Base-by-base conservation (phyloP, 2,113 vertebrate genomes). In the Brachyhypopomus gauderio region DNA sequence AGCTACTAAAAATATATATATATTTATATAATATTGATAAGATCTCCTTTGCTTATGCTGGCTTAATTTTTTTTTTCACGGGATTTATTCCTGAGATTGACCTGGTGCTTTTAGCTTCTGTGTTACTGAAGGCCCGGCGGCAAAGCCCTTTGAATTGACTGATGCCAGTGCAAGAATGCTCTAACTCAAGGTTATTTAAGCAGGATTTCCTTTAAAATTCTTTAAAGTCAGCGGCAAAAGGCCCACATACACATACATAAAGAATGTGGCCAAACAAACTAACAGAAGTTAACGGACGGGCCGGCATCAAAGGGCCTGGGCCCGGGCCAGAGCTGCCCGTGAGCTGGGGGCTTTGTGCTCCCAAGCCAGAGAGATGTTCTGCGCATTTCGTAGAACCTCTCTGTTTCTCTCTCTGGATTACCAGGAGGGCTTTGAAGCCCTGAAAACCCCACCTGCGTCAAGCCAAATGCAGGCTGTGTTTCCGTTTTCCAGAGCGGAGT, bases 211-310 rank as follows among this genome's bases (percentile, higher is more conserved):
- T 87, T 75, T 88, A 88, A 92, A 86, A 90, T 90, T 87, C 91
- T 89, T 91, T 89, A 92, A 81, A 92, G 88, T 90, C 76, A 83
- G 83, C 85, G 23, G 85, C 83, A 81, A 81, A 87, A 85, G 87
- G 91, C 91, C 89, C 86, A 85, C 90, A 90, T 92, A 91, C 89
- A 91, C 89, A 91, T 89, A 92, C 88, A 92, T 91, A 90, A 92
- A 91, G 38, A 94, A 92, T 87, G 87, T 89, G 86, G 88, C 85
- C 89, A 91, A 92, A 92, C 91, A 92, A 92, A 93, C 89, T 88
- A 89, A 92, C 86, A 90, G 91, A 92, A 92, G 90, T 90, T 90
- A 30, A 79, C 76, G 86, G 88, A 90, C 91, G 83, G 89, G 82
- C 30, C 79, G 80, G 85, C 92, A 93, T 93, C 90, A 94, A 93